Evolutionary conservation across 1,140 invertebrate species (phyloP).

Genomic region (Asobara japonica): DNA sequence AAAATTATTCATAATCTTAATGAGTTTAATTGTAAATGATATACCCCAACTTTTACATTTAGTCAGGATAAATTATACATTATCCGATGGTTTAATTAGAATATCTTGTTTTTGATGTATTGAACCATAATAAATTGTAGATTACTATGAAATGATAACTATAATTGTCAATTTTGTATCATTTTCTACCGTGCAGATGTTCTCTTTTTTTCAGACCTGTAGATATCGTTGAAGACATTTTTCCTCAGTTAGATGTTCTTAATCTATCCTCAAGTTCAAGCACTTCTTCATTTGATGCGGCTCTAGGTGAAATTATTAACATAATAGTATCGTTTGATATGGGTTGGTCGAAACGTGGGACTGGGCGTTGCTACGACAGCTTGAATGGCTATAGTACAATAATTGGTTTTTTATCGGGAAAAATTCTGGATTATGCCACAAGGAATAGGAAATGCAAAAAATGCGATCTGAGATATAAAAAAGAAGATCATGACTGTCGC

Average conservation of each 20-base stretch:
- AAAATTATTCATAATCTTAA: constrained; percentile 19
- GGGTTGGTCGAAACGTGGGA: not conserved
- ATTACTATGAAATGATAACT: not conserved
- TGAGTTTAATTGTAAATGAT: constrained; percentile 1
- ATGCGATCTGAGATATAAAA: not conserved
- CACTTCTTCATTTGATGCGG: not conserved
- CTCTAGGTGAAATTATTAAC: not conserved
- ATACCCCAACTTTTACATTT: constrained; percentile 21
- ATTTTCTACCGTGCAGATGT: not conserved
- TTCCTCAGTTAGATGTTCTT: not conserved
- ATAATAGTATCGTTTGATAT: not conserved
- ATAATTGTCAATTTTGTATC: not conserved
- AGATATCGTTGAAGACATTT: constrained; percentile 5
- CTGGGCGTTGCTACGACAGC: not conserved
- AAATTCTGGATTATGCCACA: not conserved
- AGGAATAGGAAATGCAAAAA: not conserved
- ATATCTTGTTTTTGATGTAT: not conserved
- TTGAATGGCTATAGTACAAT: not conserved
- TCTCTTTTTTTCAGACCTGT: constrained; percentile 1
- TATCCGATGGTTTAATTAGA: not conserved
- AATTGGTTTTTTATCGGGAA: not conserved
- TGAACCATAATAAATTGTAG: constrained; percentile 5
- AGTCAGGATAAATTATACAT: not conserved
- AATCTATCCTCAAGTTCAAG: not conserved
- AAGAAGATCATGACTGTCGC: not conserved